Percentiles rank a stretch among this genome's conserved stretches.
Evolutionary conservation across 1,140 invertebrate genomes (phyloP).

Genomic region (Drosophila pachea): DNA sequence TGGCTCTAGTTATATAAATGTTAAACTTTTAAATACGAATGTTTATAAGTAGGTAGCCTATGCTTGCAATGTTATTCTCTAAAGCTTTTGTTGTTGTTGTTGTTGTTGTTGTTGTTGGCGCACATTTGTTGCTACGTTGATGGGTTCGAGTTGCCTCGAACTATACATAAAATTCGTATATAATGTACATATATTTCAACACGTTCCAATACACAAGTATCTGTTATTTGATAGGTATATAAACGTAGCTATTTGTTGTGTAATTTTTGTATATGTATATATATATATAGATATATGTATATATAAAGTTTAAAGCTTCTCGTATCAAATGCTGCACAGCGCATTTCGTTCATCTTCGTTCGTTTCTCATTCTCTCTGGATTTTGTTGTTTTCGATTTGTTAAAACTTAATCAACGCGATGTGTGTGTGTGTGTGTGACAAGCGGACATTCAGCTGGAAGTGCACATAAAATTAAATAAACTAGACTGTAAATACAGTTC

Average conservation of each 20-base stretch:
- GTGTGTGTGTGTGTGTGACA: slow-evolving; percentile 39
- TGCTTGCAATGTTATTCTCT: slow-evolving; percentile 25
- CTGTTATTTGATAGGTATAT: slow-evolving; percentile 15
- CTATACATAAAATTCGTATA: slow-evolving; percentile 17
- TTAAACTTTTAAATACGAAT: slow-evolving; percentile 11
- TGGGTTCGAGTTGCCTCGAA: slow-evolving; percentile 34
- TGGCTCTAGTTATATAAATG: slow-evolving; percentile 29
- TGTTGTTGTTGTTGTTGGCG: slow-evolving; percentile 21
- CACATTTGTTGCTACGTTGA: slow-evolving; percentile 38
- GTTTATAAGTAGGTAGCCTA: slow-evolving; percentile 22
- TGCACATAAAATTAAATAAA: slow-evolving; percentile 33
- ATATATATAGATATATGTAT: slow-evolving; percentile 32
- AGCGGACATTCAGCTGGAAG: neutral
- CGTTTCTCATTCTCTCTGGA: slow-evolving; percentile 6
- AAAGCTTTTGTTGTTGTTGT: too few species aligned
- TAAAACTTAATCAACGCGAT: slow-evolving; percentile 19
- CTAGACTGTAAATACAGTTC: slow-evolving; percentile 18
- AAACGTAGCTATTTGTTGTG: neutral
- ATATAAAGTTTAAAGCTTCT: slow-evolving; percentile 50
- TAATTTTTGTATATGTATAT: slow-evolving; percentile 10
- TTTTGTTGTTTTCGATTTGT: slow-evolving; percentile 5
- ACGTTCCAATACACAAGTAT: slow-evolving; percentile 25
- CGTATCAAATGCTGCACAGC: slow-evolving; percentile 44
- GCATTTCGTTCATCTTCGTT: slow-evolving; percentile 22
- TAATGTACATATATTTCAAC: slow-evolving; percentile 30